Base-by-base conservation (phyloP, 35 echinoderm and acorn worm species). In the Stichopus chloronotus region DNA sequence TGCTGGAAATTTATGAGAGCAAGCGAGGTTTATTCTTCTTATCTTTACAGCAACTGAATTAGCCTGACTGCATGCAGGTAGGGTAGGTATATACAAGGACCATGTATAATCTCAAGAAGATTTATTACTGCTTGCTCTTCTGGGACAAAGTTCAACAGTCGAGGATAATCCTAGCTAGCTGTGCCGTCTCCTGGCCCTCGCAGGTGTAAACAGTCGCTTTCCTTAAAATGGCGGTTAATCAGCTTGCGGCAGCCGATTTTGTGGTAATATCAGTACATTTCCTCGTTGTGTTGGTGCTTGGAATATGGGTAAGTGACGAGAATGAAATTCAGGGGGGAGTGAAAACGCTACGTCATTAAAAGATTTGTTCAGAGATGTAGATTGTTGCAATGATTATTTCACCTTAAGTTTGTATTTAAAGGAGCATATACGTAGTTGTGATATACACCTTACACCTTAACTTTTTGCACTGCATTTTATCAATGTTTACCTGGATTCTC, bases 251-350 rank as follows among this genome's bases (percentile, higher is more conserved):
- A 21, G 84, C 90, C 52, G 94, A 95, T 87, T 57, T 95, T 30
- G 81, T 95, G 16, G 90, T 95, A 22, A 95, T 95, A 23, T 78
- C 63, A 11, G 10, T 92, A 21, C 94, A 92, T 63, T 95, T 95
- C 81, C 17, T 95, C 9, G 60, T 95, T 24, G 94, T 95, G 4
- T 92, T 95, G 55, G 57, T 79, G 23, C 52, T 95, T 59, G 94
- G 94, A 86, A 71, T 95, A 92, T 95, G 94, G 94, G 90, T 95
- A 92, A 95, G 94, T 94, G 16, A 81, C 17, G 43, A 81, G 43
- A 81, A 79, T 79, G 10, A 22, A 25, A 23, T 8, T 14, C 4
- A 52, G 6, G 22, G 22, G 21, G 12, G 10, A 19, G 25, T 58
- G 53, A 53, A 13, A n/a, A 53, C 30, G 0, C 8, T 53, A 43